A percentile compares a stretch with the other conserved stretches of the same genome.
These are phyloP conservation scores for Lagocephalus sceleratus DNA, from an alignment of 2,797 vertebrate species.

Conservation along the genomic window DNA sequence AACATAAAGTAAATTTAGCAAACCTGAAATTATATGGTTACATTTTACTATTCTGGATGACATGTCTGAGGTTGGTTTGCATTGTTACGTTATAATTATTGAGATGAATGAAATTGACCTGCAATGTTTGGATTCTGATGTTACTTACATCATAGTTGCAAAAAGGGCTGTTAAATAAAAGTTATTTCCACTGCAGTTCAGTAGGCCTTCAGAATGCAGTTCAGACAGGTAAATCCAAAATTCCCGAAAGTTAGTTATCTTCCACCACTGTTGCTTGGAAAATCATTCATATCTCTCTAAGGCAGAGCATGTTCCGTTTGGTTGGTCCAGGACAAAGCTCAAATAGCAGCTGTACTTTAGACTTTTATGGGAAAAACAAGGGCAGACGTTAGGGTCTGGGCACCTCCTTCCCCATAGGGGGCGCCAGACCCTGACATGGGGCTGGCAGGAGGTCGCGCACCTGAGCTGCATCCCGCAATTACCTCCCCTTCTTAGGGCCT, in stretches of 20 bases:
- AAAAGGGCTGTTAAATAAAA: not conserved
- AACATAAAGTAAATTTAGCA: no score
- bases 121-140: not conserved
- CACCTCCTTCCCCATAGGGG: no score
- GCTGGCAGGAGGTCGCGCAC: no score
- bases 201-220: not conserved
- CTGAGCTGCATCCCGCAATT: no score
- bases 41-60: no score
- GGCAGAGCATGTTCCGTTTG: constrained; percentile 17
- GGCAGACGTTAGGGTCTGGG: no score
- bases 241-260: not conserved
- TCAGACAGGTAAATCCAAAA: not conserved
- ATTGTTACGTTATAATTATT: no score
- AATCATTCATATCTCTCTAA: constrained; percentile 6
- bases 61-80: no score
- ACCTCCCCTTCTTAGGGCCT: no score
- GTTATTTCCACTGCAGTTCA: constrained; percentile 8
- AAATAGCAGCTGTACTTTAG: constrained; percentile 38
- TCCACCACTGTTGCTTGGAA: not conserved
- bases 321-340: constrained; percentile 12
- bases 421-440: no score
- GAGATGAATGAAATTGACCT: not conserved
- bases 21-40: no score
- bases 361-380: constrained; percentile 4
- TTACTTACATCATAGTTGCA: constrained; percentile 21